A percentile compares a stretch with the other conserved stretches of the same genome.
Evolutionary conservation across 2,888 invertebrate species (phyloP).

Genomic region (Amiota minor): DNA sequence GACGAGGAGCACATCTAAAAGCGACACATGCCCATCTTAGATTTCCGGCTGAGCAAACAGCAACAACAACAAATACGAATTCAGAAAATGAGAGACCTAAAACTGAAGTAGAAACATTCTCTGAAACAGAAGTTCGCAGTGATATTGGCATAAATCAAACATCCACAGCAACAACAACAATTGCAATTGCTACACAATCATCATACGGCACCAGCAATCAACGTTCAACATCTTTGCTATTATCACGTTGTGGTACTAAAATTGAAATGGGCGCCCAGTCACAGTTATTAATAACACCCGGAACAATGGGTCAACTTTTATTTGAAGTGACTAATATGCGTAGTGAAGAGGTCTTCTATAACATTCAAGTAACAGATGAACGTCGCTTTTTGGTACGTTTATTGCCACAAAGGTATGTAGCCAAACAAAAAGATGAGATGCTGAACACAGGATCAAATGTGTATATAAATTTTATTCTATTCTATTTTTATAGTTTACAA

Average conservation of each 20-base stretch:
- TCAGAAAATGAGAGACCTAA: conserved; percentile 54
- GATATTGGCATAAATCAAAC: conserved; percentile 49
- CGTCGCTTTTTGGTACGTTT: conserved; percentile 77
- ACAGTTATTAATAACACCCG: conserved; percentile 72
- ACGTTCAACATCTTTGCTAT: conserved; percentile 51
- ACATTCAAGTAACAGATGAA: conserved; percentile 78
- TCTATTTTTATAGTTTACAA: conserved; percentile 53
- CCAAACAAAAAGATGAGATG: too few relatives aligned
- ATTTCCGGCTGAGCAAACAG: conserved; percentile 54
- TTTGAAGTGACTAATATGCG: conserved; percentile 84
- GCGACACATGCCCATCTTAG: conserved; percentile 53
- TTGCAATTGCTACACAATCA: conserved; percentile 24
- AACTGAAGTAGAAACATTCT: conserved; percentile 68
- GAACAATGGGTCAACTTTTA: conserved; percentile 74
- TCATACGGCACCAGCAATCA: conserved; percentile 37
- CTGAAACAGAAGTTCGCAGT: conserved; percentile 56
- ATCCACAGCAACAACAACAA: conserved; percentile 40
- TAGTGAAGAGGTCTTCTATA: conserved; percentile 76
- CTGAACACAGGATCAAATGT: too few relatives aligned
- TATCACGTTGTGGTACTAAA: conserved; percentile 67
- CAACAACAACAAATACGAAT: not conserved
- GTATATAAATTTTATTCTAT: not conserved
- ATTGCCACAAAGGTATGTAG: conserved; percentile 73
- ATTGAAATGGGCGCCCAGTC: conserved; percentile 75
- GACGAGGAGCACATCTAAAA: not conserved